Conservation (phyloP, 2,113 vertebrate species). For the Eonycteris spelaea region DNA sequence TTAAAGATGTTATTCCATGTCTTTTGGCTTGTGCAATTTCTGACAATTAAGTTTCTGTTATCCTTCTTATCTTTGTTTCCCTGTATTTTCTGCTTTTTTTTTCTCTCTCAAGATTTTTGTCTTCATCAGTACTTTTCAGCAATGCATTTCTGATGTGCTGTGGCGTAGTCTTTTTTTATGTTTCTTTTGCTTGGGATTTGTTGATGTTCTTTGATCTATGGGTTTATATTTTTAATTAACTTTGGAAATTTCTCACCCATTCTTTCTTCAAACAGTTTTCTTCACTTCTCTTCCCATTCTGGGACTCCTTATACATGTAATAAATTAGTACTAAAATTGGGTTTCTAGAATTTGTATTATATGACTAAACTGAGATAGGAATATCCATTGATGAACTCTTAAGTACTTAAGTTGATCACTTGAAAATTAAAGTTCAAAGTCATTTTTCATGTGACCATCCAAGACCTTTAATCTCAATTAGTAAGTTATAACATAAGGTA, state of each 20-base stretch:
- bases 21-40: background rate
- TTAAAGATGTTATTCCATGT: background rate
- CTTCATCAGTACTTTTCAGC: background rate
- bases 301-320: background rate
- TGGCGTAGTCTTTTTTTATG: background rate
- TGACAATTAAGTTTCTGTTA: background rate
- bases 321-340: background rate
- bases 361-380: background rate
- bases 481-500: background rate
- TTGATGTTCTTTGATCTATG: background rate
- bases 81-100: background rate
- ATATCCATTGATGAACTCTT: background rate
- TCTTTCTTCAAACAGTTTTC: background rate
- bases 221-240: background rate
- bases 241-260: background rate
- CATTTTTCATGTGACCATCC: background rate
- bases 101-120: background rate
- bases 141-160: background rate
- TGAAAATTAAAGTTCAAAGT: constrained; percentile 33
- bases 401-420: background rate
- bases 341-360: background rate
- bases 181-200: background rate
- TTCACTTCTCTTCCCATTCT: background rate
- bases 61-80: background rate
- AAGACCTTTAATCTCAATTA: background rate